Base-by-base conservation (phyloP, 2,113 vertebrate genomes). In the Tichodroma muraria region DNA sequence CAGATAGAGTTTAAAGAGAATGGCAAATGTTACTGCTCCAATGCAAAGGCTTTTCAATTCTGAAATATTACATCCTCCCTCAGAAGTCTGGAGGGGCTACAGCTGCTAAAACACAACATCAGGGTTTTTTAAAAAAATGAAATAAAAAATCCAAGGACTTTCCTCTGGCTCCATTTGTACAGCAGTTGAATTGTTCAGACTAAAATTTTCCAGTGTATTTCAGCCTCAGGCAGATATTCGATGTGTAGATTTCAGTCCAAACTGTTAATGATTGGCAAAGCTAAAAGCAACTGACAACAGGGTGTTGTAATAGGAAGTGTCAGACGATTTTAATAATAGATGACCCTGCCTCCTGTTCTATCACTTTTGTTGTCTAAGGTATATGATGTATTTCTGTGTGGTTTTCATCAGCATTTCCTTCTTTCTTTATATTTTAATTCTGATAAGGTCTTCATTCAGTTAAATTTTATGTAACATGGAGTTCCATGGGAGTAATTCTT, bases 181-280 rank as follows among this genome's bases (percentile, higher is more conserved):
- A 93, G 80, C 27, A 80, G 47, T 54, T 78, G 72, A 86, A 84
- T 88, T 85, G 50, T 82, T 90, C 6, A 2, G 66, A 60, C 40
- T 72, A 64, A 93, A 72, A 80, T 96, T 95, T 96, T 84, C 69
- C 31, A 23, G 80, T 60, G 69, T 64, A 84, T 81, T 94, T 90
- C 56, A 75, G 83, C 95, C 90, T 93, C 47, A 53, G 96, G 92
- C 95, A 84, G 94, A 81, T 90, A 92, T 80, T 92, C 0, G 0
- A 66, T 2, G 25, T 93, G 76, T 84, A 89, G 92, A 96, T 94
- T 93, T 96, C 80, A 78, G 77, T 79, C 56, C 68, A 83, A 90
- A 94, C 88, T 92, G 83, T 92, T 96, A 93, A 94, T 95, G 92
- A 94, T 65, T 86, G 90, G 80, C 80, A 96, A 93, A 90, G 72